These are phyloP conservation scores for Platycheirus albimanus DNA, from an alignment of 2,888 invertebrate genomes.

Conservation along the genomic window DNA sequence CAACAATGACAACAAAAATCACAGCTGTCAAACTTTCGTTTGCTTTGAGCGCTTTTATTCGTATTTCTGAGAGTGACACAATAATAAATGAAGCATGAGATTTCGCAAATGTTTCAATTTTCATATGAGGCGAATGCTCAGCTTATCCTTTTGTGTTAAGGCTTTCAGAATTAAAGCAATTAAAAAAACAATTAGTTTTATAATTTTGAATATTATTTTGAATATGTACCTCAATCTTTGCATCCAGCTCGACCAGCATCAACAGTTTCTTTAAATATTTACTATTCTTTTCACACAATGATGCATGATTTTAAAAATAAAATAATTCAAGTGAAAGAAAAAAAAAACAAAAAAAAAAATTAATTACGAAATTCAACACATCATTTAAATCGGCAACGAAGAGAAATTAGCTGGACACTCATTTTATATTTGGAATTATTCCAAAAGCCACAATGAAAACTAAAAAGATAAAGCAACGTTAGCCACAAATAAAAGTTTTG, in stretches of 20 bases:
- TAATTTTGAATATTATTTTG: no score
- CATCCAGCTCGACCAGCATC: constrained; percentile 21
- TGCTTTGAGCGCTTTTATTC: no score
- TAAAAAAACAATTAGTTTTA: no score
- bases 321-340: constrained; percentile 21
- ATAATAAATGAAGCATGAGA: no score
- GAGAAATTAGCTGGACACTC: constrained; percentile 33
- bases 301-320: constrained; percentile 38
- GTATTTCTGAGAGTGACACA: no score
- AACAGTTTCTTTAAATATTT: constrained; percentile 31
- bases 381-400: neutral
- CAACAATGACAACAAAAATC: no score
- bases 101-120: no score
- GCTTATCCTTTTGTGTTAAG: no score
- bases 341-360: neutral
- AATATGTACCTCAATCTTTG: no score
- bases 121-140: no score
- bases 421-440: constrained; percentile 37
- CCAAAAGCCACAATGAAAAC: constrained; percentile 36
- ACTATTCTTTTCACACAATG: constrained; percentile 20
- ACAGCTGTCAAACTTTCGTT: no score
- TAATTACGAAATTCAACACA: constrained; percentile 16
- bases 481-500: neutral
- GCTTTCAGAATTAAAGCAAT: no score
- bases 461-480: neutral